Evolutionary conservation across 2,888 invertebrate species (phyloP).

Genomic region (Orthosia gothica): DNA sequence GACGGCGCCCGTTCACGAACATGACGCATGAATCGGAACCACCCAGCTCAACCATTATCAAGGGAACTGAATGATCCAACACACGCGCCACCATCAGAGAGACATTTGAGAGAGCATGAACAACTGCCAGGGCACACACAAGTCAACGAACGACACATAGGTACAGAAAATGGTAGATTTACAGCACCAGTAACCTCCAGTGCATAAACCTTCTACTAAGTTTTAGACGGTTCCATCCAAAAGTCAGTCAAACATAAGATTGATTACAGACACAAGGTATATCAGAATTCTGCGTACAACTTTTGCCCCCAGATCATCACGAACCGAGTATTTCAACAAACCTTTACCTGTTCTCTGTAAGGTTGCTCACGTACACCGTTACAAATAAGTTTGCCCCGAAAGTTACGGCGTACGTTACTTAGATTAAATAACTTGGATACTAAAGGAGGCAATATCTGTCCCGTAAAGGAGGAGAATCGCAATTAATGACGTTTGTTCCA

Average conservation of each 20-base stretch:
- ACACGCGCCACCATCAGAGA: no score
- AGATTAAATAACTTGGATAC: slow-evolving; percentile 72
- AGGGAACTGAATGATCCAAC: no score
- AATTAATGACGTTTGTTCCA: slow-evolving; percentile 69
- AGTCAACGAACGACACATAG: no score
- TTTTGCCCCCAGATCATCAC: slow-evolving; percentile 47
- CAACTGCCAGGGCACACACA: no score
- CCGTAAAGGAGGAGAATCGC: slow-evolving; percentile 58
- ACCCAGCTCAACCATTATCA: no score
- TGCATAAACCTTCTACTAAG: no score
- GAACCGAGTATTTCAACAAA: slow-evolving; percentile 51
- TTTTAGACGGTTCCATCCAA: background rate
- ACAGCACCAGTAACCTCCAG: no score
- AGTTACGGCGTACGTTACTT: slow-evolving; percentile 69
- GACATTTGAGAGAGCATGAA: no score
- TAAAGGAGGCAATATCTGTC: slow-evolving; percentile 70
- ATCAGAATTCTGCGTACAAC: slow-evolving; percentile 13
- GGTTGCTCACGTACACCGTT: slow-evolving; percentile 64
- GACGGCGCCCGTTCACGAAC: no score
- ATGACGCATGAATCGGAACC: no score
- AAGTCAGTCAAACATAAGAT: background rate
- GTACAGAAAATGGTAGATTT: no score
- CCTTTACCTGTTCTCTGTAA: slow-evolving; percentile 52
- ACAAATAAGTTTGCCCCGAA: slow-evolving; percentile 68
- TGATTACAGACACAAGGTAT: slow-evolving; percentile 31